These are phyloP conservation scores for Probaryconus sp. DNA, from an alignment of 1,140 invertebrate genomes.

Conservation along the genomic window DNA sequence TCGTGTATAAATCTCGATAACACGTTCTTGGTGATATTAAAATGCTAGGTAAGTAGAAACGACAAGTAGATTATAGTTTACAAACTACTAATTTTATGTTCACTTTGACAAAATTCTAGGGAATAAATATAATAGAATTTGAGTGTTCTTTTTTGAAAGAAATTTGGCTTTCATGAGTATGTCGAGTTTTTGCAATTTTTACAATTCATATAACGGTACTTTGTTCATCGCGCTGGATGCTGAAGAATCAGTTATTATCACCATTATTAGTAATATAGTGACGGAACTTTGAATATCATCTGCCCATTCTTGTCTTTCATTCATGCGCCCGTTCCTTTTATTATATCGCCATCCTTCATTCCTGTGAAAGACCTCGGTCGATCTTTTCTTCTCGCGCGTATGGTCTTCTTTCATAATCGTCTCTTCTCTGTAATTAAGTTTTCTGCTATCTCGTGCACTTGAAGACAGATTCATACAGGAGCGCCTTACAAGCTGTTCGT, in stretches of 20 bases:
- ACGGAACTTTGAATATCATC: slow-evolving; percentile 57
- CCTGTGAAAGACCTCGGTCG: slow-evolving; percentile 43
- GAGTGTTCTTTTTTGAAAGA: too few species aligned
- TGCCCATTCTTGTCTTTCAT: slow-evolving; percentile 50
- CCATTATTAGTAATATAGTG: slow-evolving; percentile 57
- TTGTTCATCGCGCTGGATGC: slow-evolving; percentile 12
- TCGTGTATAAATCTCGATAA: too few species aligned
- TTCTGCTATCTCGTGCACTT: slow-evolving; percentile 41
- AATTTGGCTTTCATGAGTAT: slow-evolving; percentile 11
- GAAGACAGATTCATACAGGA: slow-evolving; percentile 47
- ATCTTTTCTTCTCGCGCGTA: background rate
- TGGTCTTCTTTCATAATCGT: slow-evolving; percentile 59
- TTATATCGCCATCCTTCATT: slow-evolving; percentile 54
- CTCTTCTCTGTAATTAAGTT: slow-evolving; percentile 63
- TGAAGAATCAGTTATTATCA: slow-evolving; percentile 48
- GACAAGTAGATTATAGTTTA: too few species aligned
- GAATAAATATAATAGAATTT: too few species aligned
- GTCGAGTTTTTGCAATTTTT: slow-evolving; percentile 14
- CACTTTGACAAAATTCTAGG: too few species aligned
- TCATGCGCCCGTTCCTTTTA: slow-evolving; percentile 42
- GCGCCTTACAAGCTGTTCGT: slow-evolving; percentile 46
- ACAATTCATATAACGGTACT: slow-evolving; percentile 18
- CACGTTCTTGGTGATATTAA: too few species aligned
- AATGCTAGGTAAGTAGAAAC: too few species aligned
- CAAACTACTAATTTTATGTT: too few species aligned